Conservation (phyloP, 2,888 invertebrate species). For the Drosophila suboccidentalis region DNA sequence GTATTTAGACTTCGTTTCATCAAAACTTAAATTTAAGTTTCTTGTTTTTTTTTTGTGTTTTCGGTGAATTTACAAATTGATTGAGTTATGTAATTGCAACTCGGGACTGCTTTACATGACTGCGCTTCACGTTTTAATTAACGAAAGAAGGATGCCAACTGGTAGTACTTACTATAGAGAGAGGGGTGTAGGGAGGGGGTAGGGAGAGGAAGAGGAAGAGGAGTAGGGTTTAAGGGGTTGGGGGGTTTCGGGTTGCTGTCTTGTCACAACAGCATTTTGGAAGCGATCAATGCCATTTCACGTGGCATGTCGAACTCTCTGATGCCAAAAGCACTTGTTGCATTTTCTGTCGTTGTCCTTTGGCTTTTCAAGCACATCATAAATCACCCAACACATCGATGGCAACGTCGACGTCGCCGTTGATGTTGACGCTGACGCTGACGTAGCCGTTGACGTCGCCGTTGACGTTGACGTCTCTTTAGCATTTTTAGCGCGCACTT, state of each 20-base stretch:
- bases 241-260: neutral
- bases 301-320: conserved; percentile 59
- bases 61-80: conserved; percentile 79
- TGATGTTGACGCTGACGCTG: conserved; percentile 22
- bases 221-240: neutral
- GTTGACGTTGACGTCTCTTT: conserved; percentile 64
- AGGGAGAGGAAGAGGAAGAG: neutral
- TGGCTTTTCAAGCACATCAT: conserved; percentile 74
- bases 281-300: conserved; percentile 79
- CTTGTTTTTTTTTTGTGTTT: neutral
- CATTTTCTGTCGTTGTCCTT: conserved; percentile 1
- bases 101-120: conserved; percentile 66
- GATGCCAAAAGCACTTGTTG: conserved; percentile 37
- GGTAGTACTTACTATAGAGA: neutral
- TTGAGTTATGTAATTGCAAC: conserved; percentile 83
- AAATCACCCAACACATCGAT: conserved; percentile 63
- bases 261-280: conserved; percentile 71
- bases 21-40: neutral
- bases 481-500: conserved; percentile 75
- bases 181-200: neutral
- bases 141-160: conserved; percentile 57
- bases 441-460: conserved; percentile 20
- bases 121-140: conserved; percentile 78
- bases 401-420: conserved; percentile 22
- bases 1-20: neutral